Evolutionary conservation across 1,140 invertebrate genomes (phyloP).

Genomic region (Drosophila ananassae): DNA sequence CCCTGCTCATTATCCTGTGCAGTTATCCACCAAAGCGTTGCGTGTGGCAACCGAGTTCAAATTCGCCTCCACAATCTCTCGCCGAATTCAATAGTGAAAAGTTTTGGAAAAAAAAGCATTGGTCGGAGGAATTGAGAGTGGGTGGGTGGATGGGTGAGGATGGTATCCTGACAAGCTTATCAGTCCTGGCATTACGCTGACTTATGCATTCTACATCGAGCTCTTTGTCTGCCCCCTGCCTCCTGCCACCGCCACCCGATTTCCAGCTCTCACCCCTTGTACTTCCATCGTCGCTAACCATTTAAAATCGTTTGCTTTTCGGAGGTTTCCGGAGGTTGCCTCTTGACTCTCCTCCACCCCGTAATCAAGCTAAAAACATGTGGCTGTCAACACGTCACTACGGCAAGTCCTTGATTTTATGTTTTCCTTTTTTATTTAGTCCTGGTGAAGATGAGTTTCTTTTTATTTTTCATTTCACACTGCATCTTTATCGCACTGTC

Average conservation of each 20-base stretch:
- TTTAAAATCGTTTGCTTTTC: slow-evolving; percentile 44
- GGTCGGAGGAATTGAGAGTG: background rate
- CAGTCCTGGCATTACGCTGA: slow-evolving; percentile 59
- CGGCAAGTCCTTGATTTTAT: slow-evolving; percentile 19
- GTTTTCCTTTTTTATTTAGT: slow-evolving; percentile 3
- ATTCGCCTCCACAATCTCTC: slow-evolving; percentile 35
- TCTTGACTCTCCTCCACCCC: background rate
- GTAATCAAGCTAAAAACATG: slow-evolving; percentile 51
- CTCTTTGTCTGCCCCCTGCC: slow-evolving; percentile 21
- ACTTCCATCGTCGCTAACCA: slow-evolving; percentile 48
- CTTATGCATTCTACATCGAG: slow-evolving; percentile 48
- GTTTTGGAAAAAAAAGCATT: slow-evolving; percentile 16
- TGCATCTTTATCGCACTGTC: slow-evolving; percentile 71
- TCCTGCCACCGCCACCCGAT: slow-evolving; percentile 3
- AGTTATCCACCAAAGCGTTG: slow-evolving; percentile 63
- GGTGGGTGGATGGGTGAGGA: slow-evolving; percentile 1
- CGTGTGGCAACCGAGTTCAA: slow-evolving; percentile 66
- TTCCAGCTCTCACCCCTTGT: slow-evolving; percentile 1
- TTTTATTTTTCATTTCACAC: slow-evolving; percentile 55
- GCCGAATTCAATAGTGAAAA: slow-evolving; percentile 59
- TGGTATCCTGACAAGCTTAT: slow-evolving; percentile 70
- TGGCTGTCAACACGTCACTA: slow-evolving; percentile 67
- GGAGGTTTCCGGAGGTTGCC: slow-evolving; percentile 12
- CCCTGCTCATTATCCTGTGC: slow-evolving; percentile 67
- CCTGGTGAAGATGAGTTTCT: slow-evolving; percentile 1